phyloP scores from a whole-genome alignment of 64 coral and sea anemone genomes.

The Acropora tenuis region DNA sequence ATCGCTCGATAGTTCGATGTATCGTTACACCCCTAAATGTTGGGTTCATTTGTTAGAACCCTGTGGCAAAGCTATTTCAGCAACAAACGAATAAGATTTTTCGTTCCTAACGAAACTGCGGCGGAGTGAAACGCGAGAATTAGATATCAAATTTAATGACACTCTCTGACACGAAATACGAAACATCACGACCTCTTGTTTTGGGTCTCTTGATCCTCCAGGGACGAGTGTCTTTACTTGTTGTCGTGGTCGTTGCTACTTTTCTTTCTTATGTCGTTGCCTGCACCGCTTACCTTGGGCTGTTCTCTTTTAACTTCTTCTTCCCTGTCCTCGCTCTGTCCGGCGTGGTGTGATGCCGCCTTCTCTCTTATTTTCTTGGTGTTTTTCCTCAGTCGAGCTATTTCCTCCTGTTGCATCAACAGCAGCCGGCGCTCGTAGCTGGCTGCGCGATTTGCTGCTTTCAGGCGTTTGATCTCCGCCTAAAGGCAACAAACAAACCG shows the following conservation, averaged over 20 bases:
- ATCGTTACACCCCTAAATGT: too few species aligned
- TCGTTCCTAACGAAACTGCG: too few species aligned
- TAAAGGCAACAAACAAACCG: conserved; percentile 21
- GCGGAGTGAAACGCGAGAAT: too few species aligned
- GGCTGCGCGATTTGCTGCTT: conserved; percentile 89
- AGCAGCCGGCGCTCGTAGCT: conserved; percentile 88
- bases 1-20: too few species aligned
- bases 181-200: too few species aligned
- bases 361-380: conserved; percentile 86
- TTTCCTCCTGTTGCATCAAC: conserved; percentile 93
- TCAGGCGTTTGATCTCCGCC: conserved; percentile 97
- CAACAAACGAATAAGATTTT: too few species aligned
- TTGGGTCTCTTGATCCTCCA: too few species aligned
- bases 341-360: conserved; percentile 45
- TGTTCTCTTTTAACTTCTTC: conserved; percentile 30
- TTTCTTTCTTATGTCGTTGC: background rate
- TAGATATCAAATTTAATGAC: too few species aligned
- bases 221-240: background rate
- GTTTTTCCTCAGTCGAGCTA: conserved; percentile 71
- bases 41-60: too few species aligned
- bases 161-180: too few species aligned
- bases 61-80: too few species aligned
- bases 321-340: background rate
- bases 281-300: background rate
- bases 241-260: background rate